Conservation (phyloP, 2,113 vertebrate species). For the Albula glossodonta region DNA sequence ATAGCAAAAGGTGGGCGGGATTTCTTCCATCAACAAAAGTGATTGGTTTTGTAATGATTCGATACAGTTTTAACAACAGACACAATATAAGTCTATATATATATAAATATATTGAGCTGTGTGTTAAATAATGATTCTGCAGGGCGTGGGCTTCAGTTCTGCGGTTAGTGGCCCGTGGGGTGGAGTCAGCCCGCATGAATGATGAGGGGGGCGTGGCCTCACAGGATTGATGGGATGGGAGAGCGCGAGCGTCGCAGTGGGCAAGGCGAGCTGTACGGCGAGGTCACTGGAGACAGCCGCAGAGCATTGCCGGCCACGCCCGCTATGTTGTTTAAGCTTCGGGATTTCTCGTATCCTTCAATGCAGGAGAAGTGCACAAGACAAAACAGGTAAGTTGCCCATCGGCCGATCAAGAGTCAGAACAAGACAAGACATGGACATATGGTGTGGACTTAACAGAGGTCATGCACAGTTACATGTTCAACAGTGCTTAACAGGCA, state of each 20-base stretch:
- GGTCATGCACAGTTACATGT: conserved; percentile 15
- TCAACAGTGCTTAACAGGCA: conserved; percentile 15
- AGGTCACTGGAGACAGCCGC: conserved; percentile 90
- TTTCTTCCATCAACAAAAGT: conserved; percentile 57
- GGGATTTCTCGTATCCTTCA: conserved; percentile 94
- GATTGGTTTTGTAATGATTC: conserved; percentile 43
- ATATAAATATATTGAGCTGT: too few relatives aligned
- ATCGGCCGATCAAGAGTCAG: conserved; percentile 68
- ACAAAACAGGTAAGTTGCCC: conserved; percentile 67
- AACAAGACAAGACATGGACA: conserved; percentile 76
- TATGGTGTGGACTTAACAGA: conserved; percentile 68
- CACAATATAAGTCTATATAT: conserved; percentile 54
- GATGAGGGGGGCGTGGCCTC: conserved; percentile 70
- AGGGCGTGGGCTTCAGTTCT: background rate
- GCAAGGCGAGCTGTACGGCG: conserved; percentile 92
- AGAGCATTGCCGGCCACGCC: conserved; percentile 87
- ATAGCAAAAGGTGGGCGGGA: conserved; percentile 56
- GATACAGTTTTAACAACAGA: conserved; percentile 66
- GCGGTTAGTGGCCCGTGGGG: background rate
- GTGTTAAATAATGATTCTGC: background rate
- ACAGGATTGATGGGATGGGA: conserved; percentile 93
- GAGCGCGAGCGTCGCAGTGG: conserved; percentile 88
- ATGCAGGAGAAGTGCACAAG: conserved; percentile 81
- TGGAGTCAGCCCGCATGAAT: conserved; percentile 52
- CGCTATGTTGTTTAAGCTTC: conserved; percentile 96